Percentiles rank a stretch among this genome's conserved stretches.
phyloP scores from a whole-genome alignment of 2,113 vertebrate genomes.

The Prietella phreatophila region DNA sequence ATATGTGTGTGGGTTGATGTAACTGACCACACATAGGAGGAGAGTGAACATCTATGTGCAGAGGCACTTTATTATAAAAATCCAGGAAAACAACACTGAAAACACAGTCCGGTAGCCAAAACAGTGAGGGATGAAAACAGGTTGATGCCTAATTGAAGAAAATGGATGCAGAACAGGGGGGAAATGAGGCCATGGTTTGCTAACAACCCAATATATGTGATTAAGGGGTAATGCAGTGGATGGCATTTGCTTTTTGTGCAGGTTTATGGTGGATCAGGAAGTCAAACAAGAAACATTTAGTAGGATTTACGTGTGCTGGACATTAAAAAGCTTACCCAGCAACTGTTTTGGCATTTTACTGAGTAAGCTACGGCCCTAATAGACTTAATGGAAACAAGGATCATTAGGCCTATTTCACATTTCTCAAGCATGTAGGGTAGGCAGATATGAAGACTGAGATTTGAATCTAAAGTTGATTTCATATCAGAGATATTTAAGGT shows the following conservation, averaged over 20 bases:
- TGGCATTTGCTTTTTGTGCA: constrained; percentile 29
- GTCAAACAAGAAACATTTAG: constrained; percentile 34
- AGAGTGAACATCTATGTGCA: background rate
- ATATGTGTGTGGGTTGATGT: background rate
- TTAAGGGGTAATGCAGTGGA: constrained; percentile 32
- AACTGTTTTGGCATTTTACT: constrained; percentile 45
- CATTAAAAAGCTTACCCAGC: constrained; percentile 54
- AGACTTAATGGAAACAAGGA: constrained; percentile 53
- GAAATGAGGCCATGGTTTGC: background rate
- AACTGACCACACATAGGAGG: background rate
- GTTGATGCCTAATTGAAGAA: background rate
- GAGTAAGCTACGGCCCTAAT: constrained; percentile 47
- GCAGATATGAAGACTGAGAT: constrained; percentile 7
- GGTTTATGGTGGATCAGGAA: constrained; percentile 36
- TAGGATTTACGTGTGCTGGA: constrained; percentile 55
- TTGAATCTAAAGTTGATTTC: constrained; percentile 29
- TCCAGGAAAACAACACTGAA: background rate
- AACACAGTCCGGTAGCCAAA: background rate
- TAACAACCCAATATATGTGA: background rate
- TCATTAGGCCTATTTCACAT: constrained; percentile 48
- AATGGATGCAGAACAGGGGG: background rate
- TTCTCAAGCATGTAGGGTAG: background rate
- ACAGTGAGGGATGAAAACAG: background rate
- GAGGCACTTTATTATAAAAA: background rate
- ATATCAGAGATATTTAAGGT: background rate